Base-by-base conservation (phyloP, 2,888 invertebrate species). In the Pegoplata infirma region DNA sequence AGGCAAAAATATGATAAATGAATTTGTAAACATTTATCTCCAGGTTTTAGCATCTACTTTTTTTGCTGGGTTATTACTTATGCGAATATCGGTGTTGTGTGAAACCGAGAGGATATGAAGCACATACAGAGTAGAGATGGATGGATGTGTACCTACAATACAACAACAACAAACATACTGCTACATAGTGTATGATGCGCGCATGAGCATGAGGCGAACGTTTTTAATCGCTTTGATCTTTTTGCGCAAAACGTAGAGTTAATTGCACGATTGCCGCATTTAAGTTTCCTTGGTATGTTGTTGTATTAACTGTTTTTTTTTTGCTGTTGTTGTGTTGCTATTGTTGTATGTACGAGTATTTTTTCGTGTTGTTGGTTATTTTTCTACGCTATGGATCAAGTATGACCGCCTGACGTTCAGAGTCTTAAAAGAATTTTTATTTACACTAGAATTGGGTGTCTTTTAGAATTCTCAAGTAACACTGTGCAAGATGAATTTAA, bases 141-240 rank as follows among this genome's bases (percentile, higher is more conserved):
- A 75, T 68, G 55, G 61, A 46, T 63, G 32, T 32, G 49, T 49
- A 28, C 32, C 51, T 19, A 12, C 23, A 17, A 7, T 5, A 49
- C n/a, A n/a, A n/a, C n/a, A n/a, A n/a, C n/a, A n/a, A n/a, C n/a
- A n/a, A n/a, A n/a, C 51, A 21, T 21, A 23, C 21, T 17, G 8
- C 5, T 47, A 19, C 19, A 36, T 56, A 28, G 67, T 66, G 58
- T 71, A 40, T 67, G 69, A 68, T 61, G 64, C 64, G 69, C 71
- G n/a, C 61, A 74, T 80, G 81, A 77, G 69, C 74, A 75, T 68
- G 66, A 64, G 67, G 55, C 76, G 12, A 66, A 71, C 80, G 83
- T 78, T 68, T 64, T 85, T 86, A 86, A 87, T 85, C 85, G 86
- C 86, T 86, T 86, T 86, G 87, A 86, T 86, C 86, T 86, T 85